Evolutionary conservation across 2,888 invertebrate genomes (phyloP), one percentile per base, ranked within the genome.

Genomic region (Xylocampa areola): DNA sequence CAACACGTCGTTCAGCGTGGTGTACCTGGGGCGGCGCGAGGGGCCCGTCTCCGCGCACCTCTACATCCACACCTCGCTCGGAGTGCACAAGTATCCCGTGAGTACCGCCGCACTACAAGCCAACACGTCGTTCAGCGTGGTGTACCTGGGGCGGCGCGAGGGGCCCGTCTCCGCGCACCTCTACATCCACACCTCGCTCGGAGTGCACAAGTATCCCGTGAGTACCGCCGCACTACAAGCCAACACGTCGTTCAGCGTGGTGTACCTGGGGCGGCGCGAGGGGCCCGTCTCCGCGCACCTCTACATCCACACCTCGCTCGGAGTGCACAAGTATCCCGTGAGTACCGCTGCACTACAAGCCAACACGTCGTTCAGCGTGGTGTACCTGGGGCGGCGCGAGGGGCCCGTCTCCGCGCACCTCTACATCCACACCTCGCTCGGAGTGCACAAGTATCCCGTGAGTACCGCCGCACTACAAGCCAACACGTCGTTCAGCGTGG

Each of bases 1-100:
- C n/a, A n/a, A n/a, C n/a, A n/a, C 99, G 68, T 96, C 98, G 66
- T 98, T 99, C 93, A 98, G 97, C 94, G 98, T 99, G 80, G 98
- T 99, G 73, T 99, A 98, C 94, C 95, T 99, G 79, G 98, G 99
- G 27, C 95, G 99, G 81, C 97, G 97, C 90, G 97, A 98, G 91
- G 99, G 98, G 64, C 96, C 95, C 81, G 96, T 97, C 70, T 96
- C 97, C 87, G 97, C 98, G 86, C 96, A 96, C 86, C 95, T 99
- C 82, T 97, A 97, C 91, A 97, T 99, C 84, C 98, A 99, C 92
- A 99, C 99, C 29, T 98, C 98, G 61, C 96, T 97, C 88, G 99
- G 99, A 68, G 96, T 97, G 76, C 96, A 98, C 86, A 97, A 97
- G 89, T 98, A 98, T 89, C 95, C 96, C 82, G 98, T 97, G 89